Percentiles rank a stretch among this genome's conserved stretches.
Conservation (phyloP, 1,140 invertebrate genomes). For the Pomacea maculata region DNA sequence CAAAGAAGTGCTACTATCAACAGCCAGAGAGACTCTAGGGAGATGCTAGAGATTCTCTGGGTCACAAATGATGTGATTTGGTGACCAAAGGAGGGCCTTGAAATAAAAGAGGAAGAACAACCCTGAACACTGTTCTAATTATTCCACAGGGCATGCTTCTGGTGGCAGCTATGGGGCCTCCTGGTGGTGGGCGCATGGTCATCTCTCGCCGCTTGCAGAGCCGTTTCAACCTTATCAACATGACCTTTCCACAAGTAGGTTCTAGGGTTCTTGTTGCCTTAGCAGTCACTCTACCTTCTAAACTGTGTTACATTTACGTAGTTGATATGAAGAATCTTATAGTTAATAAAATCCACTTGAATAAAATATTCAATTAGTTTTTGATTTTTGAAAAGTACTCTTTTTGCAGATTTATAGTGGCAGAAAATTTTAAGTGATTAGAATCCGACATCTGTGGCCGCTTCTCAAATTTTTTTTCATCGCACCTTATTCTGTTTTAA, state of each 20-base stretch:
- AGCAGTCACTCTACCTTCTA: too few relatives aligned
- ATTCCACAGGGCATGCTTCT: conserved; percentile 77
- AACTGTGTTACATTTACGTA: too few relatives aligned
- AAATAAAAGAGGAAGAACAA: not conserved
- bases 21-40: not conserved
- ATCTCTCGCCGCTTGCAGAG: conserved; percentile 80
- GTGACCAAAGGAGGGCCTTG: too few relatives aligned
- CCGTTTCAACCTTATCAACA: conserved; percentile 82
- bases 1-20: too few relatives aligned
- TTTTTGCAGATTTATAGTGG: not conserved
- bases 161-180: conserved; percentile 81
- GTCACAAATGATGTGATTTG: too few relatives aligned
- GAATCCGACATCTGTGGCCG: not conserved
- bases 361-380: not conserved
- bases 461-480: not conserved
- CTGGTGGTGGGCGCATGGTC: conserved; percentile 80
- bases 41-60: not conserved
- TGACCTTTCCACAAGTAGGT: conserved; percentile 77
- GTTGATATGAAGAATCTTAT: not conserved
- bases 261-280: too few relatives aligned
- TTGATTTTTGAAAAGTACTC: conserved; percentile 18
- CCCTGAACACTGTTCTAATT: conserved; percentile 12
- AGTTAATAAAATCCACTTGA: too few relatives aligned
- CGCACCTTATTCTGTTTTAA: not conserved
- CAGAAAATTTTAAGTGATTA: not conserved